Percentiles rank a stretch among this genome's conserved stretches.
These are phyloP conservation scores for Tetramorium parvispinum DNA, from an alignment of 1,140 invertebrate species.

Conservation along the genomic window DNA sequence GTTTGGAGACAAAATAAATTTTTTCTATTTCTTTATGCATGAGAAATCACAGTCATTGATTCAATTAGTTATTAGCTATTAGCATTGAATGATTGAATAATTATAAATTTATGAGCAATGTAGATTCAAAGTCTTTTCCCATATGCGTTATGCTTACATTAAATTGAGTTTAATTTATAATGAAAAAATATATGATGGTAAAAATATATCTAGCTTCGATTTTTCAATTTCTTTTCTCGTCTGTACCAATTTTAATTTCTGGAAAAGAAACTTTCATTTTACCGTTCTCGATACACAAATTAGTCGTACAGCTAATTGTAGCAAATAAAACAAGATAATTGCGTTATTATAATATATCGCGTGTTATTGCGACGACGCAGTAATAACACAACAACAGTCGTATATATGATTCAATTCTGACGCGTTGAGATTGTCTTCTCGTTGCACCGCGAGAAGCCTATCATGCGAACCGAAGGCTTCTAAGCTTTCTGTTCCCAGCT, in stretches of 20 bases:
- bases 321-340: not conserved
- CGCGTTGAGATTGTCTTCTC: conserved; percentile 37
- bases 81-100: not conserved
- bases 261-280: not conserved
- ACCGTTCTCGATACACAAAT: not conserved
- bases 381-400: not conserved
- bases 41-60: not conserved
- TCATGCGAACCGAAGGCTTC: conserved; percentile 1
- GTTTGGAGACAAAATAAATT: not conserved
- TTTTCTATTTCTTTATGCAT: not conserved
- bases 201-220: not conserved
- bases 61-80: not conserved
- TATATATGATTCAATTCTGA: conserved; percentile 32
- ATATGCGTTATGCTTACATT: not conserved
- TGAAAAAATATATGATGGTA: not conserved
- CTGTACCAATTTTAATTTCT: conserved; percentile 5
- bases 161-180: not conserved
- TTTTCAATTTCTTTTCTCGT: not conserved
- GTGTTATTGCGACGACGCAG: not conserved
- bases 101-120: not conserved
- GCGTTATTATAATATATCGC: conserved; percentile 28
- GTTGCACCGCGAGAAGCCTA: not conserved
- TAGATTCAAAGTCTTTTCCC: not conserved
- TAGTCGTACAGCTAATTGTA: not conserved
- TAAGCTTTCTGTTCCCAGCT: conserved; percentile 10